Evolutionary conservation across 2,888 invertebrate species (phyloP), one percentile per base, ranked within the genome.

Genomic region (Leptinotarsa peninsularis): DNA sequence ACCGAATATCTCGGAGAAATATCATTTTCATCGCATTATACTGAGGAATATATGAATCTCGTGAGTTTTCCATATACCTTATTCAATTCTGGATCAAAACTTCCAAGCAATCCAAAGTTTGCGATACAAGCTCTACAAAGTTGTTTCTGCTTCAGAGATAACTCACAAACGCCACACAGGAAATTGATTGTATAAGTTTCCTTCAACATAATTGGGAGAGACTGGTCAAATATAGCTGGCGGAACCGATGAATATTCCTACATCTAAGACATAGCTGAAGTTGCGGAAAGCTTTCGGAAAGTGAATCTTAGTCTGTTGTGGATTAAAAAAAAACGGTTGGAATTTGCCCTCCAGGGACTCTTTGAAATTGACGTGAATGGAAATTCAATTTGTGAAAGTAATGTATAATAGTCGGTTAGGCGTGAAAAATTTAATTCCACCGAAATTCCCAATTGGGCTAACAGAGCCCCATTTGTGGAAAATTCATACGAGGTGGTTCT

Each of bases 121-220:
- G 56, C 58, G 58, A 63, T 63, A 63, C 33, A 5, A 4, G 33
- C 27, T 33, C 33, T 54, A 21, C 27, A 17, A 14, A 43, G 17
- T 63, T 63, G 43, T 43, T 63, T 33, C 63, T 33, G 63, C 33
- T 33, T 43, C 33, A 63, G 33, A 63, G 43, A 33, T 13, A 63
- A 60, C 60, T 60, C 27, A 63, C 63, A 63, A 43, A 63, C 43
- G 63, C 4, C n/a, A 18, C n/a, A 63, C 23, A 50, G 73, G 68
- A 73, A 69, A 73, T 73, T 68, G 63, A 68, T 73, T 73, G 52
- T 73, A 73, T 73, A 43, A 73, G 68, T 68, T 73, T 60, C 4
- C 63, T 63, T n/a, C 52, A 63, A 68, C 68, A 52, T 66, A 67
- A 68, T 63, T 54, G 43, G 23, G 43, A n/a, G n/a, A 54, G 27